Conservation (phyloP, 35 echinoderm and acorn worm species). For the Hemicentrotus pulcherrimus region DNA sequence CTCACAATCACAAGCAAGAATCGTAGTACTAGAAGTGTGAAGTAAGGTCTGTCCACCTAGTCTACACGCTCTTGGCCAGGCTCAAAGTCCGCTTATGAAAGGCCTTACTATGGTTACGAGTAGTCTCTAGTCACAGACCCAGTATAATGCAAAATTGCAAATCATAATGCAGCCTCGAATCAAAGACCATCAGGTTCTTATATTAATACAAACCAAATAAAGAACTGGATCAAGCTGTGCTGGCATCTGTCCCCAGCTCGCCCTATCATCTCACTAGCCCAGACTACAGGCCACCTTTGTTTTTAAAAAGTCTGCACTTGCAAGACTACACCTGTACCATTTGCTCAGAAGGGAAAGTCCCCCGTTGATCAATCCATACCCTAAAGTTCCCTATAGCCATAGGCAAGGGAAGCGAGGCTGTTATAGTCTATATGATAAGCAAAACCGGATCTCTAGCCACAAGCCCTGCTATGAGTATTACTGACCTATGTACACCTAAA, state of each 20-base stretch:
- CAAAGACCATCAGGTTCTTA: neutral
- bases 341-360: neutral
- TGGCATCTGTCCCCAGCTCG: neutral
- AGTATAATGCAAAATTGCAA: neutral
- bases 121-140: neutral
- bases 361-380: neutral
- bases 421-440: no score
- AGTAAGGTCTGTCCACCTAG: neutral
- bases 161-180: neutral
- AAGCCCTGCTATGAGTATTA: neutral
- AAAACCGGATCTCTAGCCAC: neutral
- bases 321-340: neutral
- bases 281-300: neutral
- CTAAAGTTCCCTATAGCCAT: neutral
- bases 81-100: neutral
- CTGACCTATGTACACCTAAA: neutral
- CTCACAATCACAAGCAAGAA: neutral
- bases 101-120: neutral
- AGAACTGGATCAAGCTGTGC: neutral
- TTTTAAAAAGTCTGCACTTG: neutral
- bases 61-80: neutral
- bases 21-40: neutral
- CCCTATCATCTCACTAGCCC: neutral
- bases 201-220: neutral
- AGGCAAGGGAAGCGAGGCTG: neutral